phyloP scores from a whole-genome alignment of 35 echinoderm and acorn worm species.

The Patiria miniata region DNA sequence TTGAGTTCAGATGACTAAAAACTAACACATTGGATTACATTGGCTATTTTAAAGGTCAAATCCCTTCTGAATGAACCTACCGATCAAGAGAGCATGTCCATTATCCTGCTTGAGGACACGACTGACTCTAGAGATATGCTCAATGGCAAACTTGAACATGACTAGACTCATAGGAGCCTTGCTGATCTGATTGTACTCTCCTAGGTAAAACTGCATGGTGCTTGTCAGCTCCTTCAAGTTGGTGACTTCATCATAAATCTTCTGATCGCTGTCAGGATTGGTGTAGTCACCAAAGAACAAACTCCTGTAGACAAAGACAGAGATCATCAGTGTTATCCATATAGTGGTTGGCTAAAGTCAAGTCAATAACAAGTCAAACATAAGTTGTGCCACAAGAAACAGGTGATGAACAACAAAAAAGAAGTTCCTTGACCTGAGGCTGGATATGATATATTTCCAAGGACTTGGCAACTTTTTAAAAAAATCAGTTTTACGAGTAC shows the following conservation, averaged over 20 bases:
- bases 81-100: constrained; percentile 87
- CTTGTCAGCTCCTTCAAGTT: constrained; percentile 79
- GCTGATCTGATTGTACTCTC: constrained; percentile 93
- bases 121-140: constrained; percentile 93
- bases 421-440: no score
- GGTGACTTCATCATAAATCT: constrained; percentile 85
- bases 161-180: constrained; percentile 97
- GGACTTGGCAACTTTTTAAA: no score
- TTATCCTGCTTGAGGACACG: constrained; percentile 97
- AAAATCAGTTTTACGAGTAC: no score
- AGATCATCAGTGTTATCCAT: background rate
- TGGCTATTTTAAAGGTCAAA: no score
- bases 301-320: constrained; percentile 46
- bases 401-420: no score
- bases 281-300: constrained; percentile 96
- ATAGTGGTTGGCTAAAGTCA: no score
- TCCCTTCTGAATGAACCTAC: constrained; percentile 40
- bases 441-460: no score
- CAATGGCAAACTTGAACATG: constrained; percentile 99
- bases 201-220: constrained; percentile 81
- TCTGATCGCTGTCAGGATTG: constrained; percentile 82
- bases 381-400: no score
- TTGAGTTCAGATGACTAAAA: no score
- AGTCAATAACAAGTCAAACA: no score
- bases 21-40: no score